Conservation (phyloP, 2,797 vertebrate genomes). For the Sebastes paucispinis region DNA sequence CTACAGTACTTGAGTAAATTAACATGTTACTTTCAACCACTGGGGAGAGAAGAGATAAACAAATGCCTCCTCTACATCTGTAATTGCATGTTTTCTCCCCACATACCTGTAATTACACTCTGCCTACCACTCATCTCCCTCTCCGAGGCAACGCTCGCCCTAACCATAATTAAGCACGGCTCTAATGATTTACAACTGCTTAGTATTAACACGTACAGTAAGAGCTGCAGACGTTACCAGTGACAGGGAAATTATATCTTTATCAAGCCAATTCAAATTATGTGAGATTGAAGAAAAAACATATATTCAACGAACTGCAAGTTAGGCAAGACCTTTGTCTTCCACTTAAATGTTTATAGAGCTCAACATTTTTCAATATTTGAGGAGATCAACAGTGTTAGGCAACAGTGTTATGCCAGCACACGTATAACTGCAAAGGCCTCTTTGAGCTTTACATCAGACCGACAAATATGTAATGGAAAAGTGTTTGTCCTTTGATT, state of each 20-base stretch:
- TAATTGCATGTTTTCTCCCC: slow-evolving; percentile 80
- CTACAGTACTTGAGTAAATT: slow-evolving; percentile 3
- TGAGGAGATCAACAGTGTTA: slow-evolving; percentile 8
- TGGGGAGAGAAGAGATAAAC: slow-evolving; percentile 31
- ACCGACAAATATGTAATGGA: slow-evolving; percentile 39
- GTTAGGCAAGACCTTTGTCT: slow-evolving; percentile 31
- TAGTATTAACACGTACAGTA: slow-evolving; percentile 61
- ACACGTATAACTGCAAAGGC: slow-evolving; percentile 13
- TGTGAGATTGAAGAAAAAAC: slow-evolving; percentile 33
- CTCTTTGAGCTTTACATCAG: slow-evolving; percentile 16
- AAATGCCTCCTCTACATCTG: slow-evolving; percentile 71
- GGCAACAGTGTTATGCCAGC: slow-evolving; percentile 11
- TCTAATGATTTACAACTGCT: slow-evolving; percentile 78
- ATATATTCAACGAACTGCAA: slow-evolving; percentile 1
- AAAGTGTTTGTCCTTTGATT: slow-evolving; percentile 69
- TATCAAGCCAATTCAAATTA: slow-evolving; percentile 54
- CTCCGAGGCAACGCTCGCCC: slow-evolving; percentile 67
- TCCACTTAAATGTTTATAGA: slow-evolving; percentile 9
- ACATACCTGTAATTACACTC: slow-evolving; percentile 77
- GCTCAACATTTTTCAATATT: background rate
- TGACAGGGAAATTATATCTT: slow-evolving; percentile 48
- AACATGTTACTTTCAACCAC: slow-evolving; percentile 12
- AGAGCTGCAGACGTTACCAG: slow-evolving; percentile 53
- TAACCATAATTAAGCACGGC: slow-evolving; percentile 76
- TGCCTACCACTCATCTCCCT: slow-evolving; percentile 71